phyloP scores from a whole-genome alignment of 2,113 vertebrate genomes.

The Salvator merianae region DNA sequence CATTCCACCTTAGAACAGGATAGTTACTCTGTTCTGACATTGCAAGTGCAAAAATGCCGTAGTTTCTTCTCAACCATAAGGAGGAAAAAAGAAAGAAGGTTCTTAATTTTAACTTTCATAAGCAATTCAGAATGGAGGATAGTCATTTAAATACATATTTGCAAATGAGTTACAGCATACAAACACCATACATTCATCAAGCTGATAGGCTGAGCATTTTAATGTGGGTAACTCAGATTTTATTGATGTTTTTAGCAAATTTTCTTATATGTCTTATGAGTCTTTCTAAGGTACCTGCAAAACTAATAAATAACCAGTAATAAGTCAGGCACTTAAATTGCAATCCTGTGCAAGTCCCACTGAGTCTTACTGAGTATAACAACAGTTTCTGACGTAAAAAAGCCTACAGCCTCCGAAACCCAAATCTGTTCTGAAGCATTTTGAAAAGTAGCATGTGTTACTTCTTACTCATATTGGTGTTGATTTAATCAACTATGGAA shows the following conservation, averaged over 20 bases:
- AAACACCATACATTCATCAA: neutral
- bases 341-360: neutral
- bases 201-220: no score
- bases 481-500: neutral
- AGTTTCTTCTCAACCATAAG: slow-evolving; percentile 16
- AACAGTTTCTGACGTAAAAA: no score
- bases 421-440: slow-evolving; percentile 19
- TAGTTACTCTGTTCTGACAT: no score
- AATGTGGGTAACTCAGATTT: no score
- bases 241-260: no score
- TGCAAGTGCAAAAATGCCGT: no score
- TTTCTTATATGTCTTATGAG: no score
- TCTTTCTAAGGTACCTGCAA: no score
- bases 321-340: neutral
- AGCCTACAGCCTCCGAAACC: neutral
- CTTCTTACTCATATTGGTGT: neutral
- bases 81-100: slow-evolving; percentile 30
- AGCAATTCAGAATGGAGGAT: neutral
- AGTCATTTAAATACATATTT: neutral
- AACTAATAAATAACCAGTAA: no score
- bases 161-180: neutral
- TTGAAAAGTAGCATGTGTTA: neutral
- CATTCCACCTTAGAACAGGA: no score
- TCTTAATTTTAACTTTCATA: neutral
- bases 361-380: neutral